These are phyloP conservation scores for Dromococcyx pavoninus DNA, from an alignment of 2,797 vertebrate genomes.

Conservation along the genomic window DNA sequence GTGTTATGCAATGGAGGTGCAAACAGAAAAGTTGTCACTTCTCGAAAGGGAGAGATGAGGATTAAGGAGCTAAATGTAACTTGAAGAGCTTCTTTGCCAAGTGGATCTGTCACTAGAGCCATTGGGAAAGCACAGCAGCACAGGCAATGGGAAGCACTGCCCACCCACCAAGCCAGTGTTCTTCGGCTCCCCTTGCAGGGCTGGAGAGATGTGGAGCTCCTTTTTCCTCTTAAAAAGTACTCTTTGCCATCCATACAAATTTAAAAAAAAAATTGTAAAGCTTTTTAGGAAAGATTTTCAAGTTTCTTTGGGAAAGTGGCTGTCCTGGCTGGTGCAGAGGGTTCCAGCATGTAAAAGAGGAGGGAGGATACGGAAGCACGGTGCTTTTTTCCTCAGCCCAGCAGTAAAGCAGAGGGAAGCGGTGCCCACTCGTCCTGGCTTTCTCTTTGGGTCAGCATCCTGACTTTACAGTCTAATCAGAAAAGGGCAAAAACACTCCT, in stretches of 20 bases:
- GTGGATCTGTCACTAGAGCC: not conserved
- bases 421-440: fast-evolving
- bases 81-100: not conserved
- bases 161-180: not conserved
- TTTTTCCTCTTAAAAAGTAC: not conserved
- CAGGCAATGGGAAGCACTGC: not conserved
- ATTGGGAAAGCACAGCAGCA: not conserved
- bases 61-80: not conserved
- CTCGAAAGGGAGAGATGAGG: not conserved
- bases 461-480: not conserved
- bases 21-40: not conserved
- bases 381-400: not conserved
- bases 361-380: not conserved
- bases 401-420: not conserved
- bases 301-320: not conserved
- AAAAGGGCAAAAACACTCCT: not conserved
- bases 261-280: not conserved
- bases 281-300: not conserved
- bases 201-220: not conserved
- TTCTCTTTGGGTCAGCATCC: not conserved
- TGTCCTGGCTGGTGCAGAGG: fast-evolving
- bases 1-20: not conserved
- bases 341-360: not conserved
- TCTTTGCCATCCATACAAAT: fast-evolving
- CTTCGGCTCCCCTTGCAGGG: not conserved